phyloP scores from a whole-genome alignment of 1,140 invertebrate genomes.

The Piezodorus guildinii region DNA sequence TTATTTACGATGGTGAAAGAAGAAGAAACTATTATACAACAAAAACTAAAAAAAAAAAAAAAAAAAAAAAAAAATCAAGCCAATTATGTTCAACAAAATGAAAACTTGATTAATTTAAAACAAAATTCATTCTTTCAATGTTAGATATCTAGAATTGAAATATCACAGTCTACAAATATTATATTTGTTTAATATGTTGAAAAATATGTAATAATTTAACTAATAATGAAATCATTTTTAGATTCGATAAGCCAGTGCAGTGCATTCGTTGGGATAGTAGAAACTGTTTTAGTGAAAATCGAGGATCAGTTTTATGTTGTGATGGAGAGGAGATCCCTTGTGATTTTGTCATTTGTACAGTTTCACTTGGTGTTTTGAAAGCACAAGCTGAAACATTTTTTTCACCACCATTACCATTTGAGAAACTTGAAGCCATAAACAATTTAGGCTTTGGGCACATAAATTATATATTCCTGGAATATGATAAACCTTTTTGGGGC shows the following conservation, averaged over 20 bases:
- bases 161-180: no score
- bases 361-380: slow-evolving; percentile 75
- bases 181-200: no score
- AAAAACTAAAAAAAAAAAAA: no score
- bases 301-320: slow-evolving; percentile 24
- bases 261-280: slow-evolving; percentile 47
- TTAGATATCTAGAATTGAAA: no score
- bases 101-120: no score
- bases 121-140: no score
- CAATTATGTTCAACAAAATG: no score
- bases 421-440: slow-evolving; percentile 63
- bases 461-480: slow-evolving; percentile 75
- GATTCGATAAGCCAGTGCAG: slow-evolving; percentile 41
- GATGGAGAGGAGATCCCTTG: slow-evolving; percentile 53
- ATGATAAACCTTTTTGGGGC: slow-evolving; percentile 61
- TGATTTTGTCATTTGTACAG: slow-evolving; percentile 69
- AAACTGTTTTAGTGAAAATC: slow-evolving; percentile 29
- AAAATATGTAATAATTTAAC: no score
- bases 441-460: slow-evolving; percentile 51
- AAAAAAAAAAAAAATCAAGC: no score
- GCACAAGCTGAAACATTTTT: slow-evolving; percentile 61
- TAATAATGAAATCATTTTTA: slow-evolving; percentile 32
- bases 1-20: no score
- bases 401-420: slow-evolving; percentile 54
- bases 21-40: no score